Conservation (phyloP, 2,797 vertebrate species). For the Novumbra hubbsi region DNA sequence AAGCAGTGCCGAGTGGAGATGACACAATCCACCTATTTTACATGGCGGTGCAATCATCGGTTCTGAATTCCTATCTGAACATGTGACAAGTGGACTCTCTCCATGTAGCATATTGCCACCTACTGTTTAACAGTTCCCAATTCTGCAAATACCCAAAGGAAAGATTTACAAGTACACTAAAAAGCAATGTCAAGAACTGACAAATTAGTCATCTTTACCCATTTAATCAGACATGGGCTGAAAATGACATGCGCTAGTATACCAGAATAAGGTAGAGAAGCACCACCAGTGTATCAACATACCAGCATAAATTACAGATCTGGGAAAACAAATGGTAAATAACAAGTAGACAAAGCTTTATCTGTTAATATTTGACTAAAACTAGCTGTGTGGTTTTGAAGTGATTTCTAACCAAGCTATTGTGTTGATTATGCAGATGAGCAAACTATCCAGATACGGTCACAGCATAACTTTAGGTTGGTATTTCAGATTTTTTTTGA, state of each 20-base stretch:
- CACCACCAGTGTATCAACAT: no score
- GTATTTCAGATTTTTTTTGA: no score
- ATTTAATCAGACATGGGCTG: not conserved
- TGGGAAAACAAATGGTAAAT: no score
- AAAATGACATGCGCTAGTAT: not conserved
- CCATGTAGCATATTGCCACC: not conserved
- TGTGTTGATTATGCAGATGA: not conserved
- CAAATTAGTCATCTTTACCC: not conserved
- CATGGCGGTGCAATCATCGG: not conserved
- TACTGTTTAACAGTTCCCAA: not conserved
- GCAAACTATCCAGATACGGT: not conserved
- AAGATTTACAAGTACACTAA: slow-evolving; percentile 1
- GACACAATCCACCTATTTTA: not conserved
- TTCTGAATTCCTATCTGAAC: not conserved
- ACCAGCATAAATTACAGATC: no score
- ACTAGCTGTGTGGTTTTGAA: not conserved
- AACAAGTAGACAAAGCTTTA: not conserved
- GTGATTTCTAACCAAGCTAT: not conserved
- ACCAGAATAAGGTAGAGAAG: no score
- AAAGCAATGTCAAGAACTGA: slow-evolving; percentile 1
- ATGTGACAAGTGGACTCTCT: not conserved
- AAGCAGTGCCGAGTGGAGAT: no score
- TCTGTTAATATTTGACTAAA: not conserved
- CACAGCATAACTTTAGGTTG: slow-evolving; percentile 34
- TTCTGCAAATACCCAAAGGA: not conserved